Conservation (phyloP, 1,140 invertebrate genomes). For the Drosophila pachea region DNA sequence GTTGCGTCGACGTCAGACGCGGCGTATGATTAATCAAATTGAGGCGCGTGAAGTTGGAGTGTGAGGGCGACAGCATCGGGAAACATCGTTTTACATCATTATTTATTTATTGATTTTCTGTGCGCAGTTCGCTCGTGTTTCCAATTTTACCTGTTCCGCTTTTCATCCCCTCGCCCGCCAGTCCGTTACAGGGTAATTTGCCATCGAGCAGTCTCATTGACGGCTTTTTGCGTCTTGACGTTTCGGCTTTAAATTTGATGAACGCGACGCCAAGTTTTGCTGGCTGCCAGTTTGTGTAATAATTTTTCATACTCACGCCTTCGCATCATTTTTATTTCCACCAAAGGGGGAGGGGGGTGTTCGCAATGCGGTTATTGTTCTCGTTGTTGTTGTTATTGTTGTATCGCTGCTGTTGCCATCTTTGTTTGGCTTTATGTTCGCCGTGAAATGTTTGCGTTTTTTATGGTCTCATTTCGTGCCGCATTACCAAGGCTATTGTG, state of each 20-base stretch:
- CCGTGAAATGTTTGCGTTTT: conserved; percentile 33
- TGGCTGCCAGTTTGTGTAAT: conserved; percentile 32
- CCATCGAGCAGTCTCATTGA: background rate
- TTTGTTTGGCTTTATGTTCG: conserved; percentile 33
- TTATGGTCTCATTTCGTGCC: conserved; percentile 42
- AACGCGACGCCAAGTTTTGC: conserved; percentile 14
- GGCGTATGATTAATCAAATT: conserved; percentile 61
- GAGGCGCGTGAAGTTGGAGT: background rate
- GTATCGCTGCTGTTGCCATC: background rate
- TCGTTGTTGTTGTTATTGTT: too few relatives aligned
- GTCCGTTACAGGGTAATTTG: conserved; percentile 2
- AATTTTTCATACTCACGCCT: conserved; percentile 47
- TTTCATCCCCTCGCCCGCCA: background rate
- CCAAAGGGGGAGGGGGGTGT: background rate
- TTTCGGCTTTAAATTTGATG: conserved; percentile 44
- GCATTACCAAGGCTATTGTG: conserved; percentile 19
- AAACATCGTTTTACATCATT: conserved; percentile 40
- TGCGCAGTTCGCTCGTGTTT: conserved; percentile 9
- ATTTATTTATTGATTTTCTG: conserved; percentile 46
- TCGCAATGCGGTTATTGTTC: too few relatives aligned
- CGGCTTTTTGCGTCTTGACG: conserved; percentile 10
- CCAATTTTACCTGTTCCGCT: background rate
- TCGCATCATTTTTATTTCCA: conserved; percentile 20
- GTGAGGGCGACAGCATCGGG: background rate
- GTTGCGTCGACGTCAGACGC: conserved; percentile 30